Evolutionary conservation across 2,113 vertebrate species (phyloP), one percentile per base, ranked within the genome.

Genomic region (Chionodraco myersi): DNA sequence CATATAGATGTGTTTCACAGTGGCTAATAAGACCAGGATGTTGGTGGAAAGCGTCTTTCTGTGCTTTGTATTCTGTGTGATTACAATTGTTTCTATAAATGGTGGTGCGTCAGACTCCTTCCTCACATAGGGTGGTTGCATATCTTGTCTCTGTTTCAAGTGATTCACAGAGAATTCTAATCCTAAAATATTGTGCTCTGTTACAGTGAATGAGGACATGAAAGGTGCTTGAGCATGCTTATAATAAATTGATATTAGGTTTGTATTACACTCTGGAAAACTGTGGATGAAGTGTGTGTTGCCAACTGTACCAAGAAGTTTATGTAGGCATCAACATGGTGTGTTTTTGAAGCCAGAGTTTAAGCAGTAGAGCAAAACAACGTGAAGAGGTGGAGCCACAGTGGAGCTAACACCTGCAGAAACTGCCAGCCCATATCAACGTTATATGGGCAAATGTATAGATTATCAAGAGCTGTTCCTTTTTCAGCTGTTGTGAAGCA

Each of bases 391-490:
- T 26, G 45, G 68, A 1, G 62, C n/a, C 44, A 59, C 16, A 16
- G 48, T 57, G 62, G 16, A 30, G 21, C 23, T 68, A 34, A 18
- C 72, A 85, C 75, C 76, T 84, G 73, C 77, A 69, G 36, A 75
- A 51, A 71, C 59, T 48, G 18, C 53, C 47, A 26, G 56, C 23
- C 72, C 73, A n/a, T 47, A 47, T 73, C 18, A 47, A 0, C 82
- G 30, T 18, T 72, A 62, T 80, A 79, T 68, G 53, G 65, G 58
- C 52, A 74, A 64, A 73, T 61, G 56, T 26, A 66, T 53, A 69
- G 47, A 0, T 52, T 61, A 57, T 15, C 49, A 52, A 13, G n/a
- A 59, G 44, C 56, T 6, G 23, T 23, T 62, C 12, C 36, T 9
- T 61, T 60, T 41, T 53, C 21, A 58, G 58, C 53, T 63, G 21